These are phyloP conservation scores for Callithrix jacchus DNA, from an alignment of 2,113 vertebrate genomes.

Conservation along the genomic window DNA sequence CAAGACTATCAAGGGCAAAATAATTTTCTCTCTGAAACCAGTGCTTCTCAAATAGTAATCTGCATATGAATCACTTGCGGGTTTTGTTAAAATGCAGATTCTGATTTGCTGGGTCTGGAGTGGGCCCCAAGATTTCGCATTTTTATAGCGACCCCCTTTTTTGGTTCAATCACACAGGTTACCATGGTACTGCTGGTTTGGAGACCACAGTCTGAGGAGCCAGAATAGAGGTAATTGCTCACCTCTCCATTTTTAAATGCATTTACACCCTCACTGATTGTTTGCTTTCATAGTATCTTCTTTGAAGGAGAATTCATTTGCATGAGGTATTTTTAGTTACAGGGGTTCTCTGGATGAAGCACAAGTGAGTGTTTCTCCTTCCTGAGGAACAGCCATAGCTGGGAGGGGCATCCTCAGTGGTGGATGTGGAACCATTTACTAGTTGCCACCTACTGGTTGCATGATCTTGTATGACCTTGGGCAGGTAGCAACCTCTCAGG, in stretches of 20 bases:
- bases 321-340: constrained; percentile 39
- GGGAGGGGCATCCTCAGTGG: not conserved
- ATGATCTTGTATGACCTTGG: not conserved
- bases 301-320: constrained; percentile 51
- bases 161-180: not conserved
- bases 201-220: not conserved
- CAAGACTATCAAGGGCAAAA: not conserved
- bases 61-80: not conserved
- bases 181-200: not conserved
- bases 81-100: not conserved
- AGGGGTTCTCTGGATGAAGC: not conserved
- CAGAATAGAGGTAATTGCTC: not conserved
- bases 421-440: not conserved
- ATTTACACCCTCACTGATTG: not conserved
- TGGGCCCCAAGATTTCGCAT: not conserved
- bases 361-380: not conserved
- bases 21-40: not conserved
- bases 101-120: not conserved
- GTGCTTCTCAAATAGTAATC: constrained; percentile 17
- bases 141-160: not conserved
- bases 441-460: not conserved
- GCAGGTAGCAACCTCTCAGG: not conserved
- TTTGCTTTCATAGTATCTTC: constrained; percentile 45
- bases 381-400: not conserved
- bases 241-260: not conserved